Evolutionary conservation across 2,797 vertebrate species (phyloP).

Genomic region (Pantherophis alleghaniensis): DNA sequence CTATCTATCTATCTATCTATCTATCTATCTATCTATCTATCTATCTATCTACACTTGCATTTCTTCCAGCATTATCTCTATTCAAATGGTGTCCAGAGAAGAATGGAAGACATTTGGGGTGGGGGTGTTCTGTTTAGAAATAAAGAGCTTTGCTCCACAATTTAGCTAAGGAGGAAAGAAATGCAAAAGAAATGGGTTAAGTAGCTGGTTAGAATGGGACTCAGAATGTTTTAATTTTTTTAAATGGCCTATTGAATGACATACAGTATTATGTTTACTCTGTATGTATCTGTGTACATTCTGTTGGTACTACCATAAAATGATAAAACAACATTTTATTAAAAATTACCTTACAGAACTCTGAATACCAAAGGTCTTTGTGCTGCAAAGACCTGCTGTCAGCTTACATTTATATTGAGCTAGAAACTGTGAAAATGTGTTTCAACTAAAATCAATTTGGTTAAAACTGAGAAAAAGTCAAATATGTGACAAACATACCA

Average conservation of each 20-base stretch:
- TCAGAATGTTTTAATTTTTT: neutral
- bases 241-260: neutral
- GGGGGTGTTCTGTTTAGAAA: neutral
- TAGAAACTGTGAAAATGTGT: conserved; percentile 17
- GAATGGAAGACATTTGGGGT: neutral
- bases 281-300: neutral
- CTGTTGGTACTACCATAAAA: neutral
- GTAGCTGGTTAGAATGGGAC: neutral
- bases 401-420: neutral
- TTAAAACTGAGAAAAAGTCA: neutral
- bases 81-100: neutral
- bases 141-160: neutral
- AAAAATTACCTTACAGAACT: conserved; percentile 8
- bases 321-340: conserved; percentile 17
- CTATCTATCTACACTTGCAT: neutral
- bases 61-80: neutral
- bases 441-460: neutral
- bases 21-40: no score
- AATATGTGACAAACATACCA: neutral
- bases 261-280: neutral
- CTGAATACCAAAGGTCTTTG: neutral
- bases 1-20: no score
- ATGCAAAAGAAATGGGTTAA: neutral
- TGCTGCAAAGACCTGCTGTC: conserved; percentile 1
- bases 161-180: neutral